A percentile compares a stretch with the other conserved stretches of the same genome.
Evolutionary conservation across 2,888 invertebrate genomes (phyloP).

Genomic region (Macaria notata): DNA sequence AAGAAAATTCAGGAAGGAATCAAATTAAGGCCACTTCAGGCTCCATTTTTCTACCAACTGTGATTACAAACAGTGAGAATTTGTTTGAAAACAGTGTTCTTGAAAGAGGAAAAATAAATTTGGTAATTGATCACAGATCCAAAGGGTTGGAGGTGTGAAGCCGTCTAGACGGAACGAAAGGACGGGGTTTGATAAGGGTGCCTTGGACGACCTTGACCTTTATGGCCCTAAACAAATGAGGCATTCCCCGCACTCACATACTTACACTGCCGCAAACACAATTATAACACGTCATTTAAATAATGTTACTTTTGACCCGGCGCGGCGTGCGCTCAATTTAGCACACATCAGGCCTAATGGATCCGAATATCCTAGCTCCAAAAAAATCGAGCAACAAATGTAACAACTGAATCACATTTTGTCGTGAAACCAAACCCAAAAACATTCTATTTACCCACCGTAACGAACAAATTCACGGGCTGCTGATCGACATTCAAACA

Average conservation of each 20-base stretch:
- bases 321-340: slow-evolving; percentile 13
- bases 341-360: neutral
- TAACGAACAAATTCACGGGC: slow-evolving; percentile 58
- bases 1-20: slow-evolving; percentile 16
- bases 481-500: slow-evolving; percentile 58
- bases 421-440: slow-evolving; percentile 44
- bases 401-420: slow-evolving; percentile 31
- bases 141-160: slow-evolving; percentile 76
- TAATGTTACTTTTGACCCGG: slow-evolving; percentile 12
- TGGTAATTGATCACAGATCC: slow-evolving; percentile 66
- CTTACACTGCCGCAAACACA: slow-evolving; percentile 34
- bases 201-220: slow-evolving; percentile 77
- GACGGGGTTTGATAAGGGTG: slow-evolving; percentile 77
- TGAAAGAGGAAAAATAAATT: slow-evolving; percentile 41
- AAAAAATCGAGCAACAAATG: slow-evolving; percentile 35
- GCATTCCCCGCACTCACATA: slow-evolving; percentile 52
- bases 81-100: slow-evolving; percentile 6
- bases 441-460: slow-evolving; percentile 52
- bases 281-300: slow-evolving; percentile 17
- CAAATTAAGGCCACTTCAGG: slow-evolving; percentile 21
- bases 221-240: slow-evolving; percentile 75
- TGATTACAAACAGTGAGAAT: slow-evolving; percentile 7
- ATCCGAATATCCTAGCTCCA: slow-evolving; percentile 13
- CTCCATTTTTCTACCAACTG: slow-evolving; percentile 12
- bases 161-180: slow-evolving; percentile 79